A percentile compares a stretch with the other conserved stretches of the same genome.
Conservation (phyloP, 1,140 invertebrate species). For the Tetramorium alpestre region DNA sequence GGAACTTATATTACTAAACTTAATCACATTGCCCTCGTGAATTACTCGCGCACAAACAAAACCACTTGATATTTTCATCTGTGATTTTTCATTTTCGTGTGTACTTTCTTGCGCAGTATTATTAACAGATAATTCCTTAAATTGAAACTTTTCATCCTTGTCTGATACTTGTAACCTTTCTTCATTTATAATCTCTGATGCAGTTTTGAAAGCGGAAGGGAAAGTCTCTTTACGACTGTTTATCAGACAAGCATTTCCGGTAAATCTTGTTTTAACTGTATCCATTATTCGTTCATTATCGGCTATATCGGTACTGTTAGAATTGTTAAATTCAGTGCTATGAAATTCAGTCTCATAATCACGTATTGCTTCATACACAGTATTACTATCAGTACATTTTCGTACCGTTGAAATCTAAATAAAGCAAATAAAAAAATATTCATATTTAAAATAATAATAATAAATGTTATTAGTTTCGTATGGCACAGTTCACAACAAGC, state of each 20-base stretch:
- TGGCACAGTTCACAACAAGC: background rate
- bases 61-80: slow-evolving; percentile 43
- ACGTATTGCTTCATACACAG: slow-evolving; percentile 60
- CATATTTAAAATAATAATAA: background rate
- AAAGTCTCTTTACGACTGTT: slow-evolving; percentile 31
- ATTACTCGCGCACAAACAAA: slow-evolving; percentile 68
- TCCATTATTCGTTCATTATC: background rate
- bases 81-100: background rate
- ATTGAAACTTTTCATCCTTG: slow-evolving; percentile 18
- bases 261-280: background rate
- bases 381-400: slow-evolving; percentile 63
- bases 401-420: slow-evolving; percentile 70
- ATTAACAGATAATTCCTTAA: slow-evolving; percentile 10
- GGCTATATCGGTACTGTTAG: background rate
- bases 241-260: background rate
- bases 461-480: background rate
- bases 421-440: slow-evolving; percentile 36
- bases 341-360: slow-evolving; percentile 32
- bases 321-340: background rate
- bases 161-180: slow-evolving; percentile 6
- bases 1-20: slow-evolving; percentile 4
- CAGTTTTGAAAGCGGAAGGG: slow-evolving; percentile 74
- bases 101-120: background rate
- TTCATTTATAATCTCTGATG: slow-evolving; percentile 74
- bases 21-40: slow-evolving; percentile 12